Percentiles rank a stretch among this genome's conserved stretches.
These are phyloP conservation scores for Charaxes varanes DNA, from an alignment of 1,140 invertebrate genomes.

Conservation along the genomic window DNA sequence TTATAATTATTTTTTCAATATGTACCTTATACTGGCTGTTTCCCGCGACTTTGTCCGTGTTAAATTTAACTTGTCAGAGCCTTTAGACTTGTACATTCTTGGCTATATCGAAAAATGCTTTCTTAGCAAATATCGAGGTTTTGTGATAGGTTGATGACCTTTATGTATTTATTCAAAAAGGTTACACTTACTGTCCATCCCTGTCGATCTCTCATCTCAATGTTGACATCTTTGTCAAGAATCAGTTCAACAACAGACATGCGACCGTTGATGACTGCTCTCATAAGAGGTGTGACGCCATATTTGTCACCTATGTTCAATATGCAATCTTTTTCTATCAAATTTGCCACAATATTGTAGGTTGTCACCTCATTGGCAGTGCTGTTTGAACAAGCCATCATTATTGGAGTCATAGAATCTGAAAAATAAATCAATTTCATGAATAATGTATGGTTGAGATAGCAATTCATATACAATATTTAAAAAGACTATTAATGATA, in stretches of 20 bases:
- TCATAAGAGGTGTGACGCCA: conserved; percentile 75
- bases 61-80: no score
- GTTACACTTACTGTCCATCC: conserved; percentile 71
- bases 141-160: no score
- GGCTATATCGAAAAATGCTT: no score
- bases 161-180: no score
- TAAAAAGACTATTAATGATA: no score
- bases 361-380: conserved; percentile 41
- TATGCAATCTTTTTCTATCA: conserved; percentile 44
- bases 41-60: no score
- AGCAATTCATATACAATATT: no score
- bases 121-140: no score
- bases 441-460: no score
- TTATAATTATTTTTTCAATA: not conserved
- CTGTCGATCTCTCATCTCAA: conserved; percentile 72
- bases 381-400: conserved; percentile 64
- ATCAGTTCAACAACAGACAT: conserved; percentile 62
- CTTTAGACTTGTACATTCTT: no score
- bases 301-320: conserved; percentile 63
- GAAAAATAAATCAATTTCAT: conserved; percentile 4
- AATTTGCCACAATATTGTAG: conserved; percentile 38
- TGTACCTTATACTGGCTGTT: no score
- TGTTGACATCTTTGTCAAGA: conserved; percentile 59
- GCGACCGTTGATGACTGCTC: conserved; percentile 60
- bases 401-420: conserved; percentile 75